These are phyloP conservation scores for Nemoura dubitans DNA, from an alignment of 2,888 invertebrate species.

Conservation along the genomic window DNA sequence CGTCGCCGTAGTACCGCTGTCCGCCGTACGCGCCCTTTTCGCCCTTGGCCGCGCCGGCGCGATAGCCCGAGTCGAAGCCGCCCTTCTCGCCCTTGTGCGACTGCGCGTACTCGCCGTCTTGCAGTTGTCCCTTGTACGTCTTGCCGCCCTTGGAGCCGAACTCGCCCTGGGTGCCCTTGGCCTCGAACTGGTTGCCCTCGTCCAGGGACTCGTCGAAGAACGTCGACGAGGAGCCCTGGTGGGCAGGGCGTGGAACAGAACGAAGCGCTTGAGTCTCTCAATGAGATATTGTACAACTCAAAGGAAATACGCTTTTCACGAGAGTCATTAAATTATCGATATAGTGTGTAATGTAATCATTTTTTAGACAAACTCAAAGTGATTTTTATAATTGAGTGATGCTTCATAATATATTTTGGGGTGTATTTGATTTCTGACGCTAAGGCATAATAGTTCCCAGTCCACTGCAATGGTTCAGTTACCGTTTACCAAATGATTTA, in stretches of 20 bases:
- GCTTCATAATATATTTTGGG: too few species aligned
- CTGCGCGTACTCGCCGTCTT: conserved; percentile 40
- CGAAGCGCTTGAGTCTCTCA: too few species aligned
- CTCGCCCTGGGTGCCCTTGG: conserved; percentile 43
- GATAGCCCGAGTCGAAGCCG: conserved; percentile 35
- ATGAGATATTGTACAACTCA: too few species aligned
- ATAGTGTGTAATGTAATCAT: too few species aligned
- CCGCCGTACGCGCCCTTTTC: conserved; percentile 32
- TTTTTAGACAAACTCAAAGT: too few species aligned
- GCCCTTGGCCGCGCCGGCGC: conserved; percentile 23
- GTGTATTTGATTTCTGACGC: too few species aligned
- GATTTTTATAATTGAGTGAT: too few species aligned
- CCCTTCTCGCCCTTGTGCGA: conserved; percentile 37
- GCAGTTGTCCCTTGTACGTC: conserved; percentile 40
- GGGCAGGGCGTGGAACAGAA: not conserved
- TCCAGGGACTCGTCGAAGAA: conserved; percentile 50
- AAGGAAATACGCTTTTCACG: too few species aligned
- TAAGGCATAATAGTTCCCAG: too few species aligned
- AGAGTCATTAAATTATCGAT: too few species aligned
- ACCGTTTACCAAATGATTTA: too few species aligned
- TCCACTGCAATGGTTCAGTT: too few species aligned
- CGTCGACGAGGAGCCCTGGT: conserved; percentile 44
- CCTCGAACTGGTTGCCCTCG: conserved; percentile 48
- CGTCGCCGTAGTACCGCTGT: conserved; percentile 36
- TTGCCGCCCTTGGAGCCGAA: conserved; percentile 45